Evolutionary conservation across 2,888 invertebrate genomes (phyloP).

Genomic region (Acrocera orbiculus): DNA sequence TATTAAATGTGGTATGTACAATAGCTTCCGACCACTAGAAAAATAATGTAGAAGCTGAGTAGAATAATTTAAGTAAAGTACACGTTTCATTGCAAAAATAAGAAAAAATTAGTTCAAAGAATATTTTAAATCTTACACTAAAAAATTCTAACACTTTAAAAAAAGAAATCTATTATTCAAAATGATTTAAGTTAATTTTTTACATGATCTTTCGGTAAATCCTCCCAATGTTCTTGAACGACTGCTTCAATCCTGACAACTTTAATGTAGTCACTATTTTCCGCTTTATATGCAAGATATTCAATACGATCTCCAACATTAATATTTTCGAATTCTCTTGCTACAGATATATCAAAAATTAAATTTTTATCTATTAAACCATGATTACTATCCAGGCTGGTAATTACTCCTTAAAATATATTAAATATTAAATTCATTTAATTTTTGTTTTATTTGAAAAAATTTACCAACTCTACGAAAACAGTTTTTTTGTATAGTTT

Average conservation of each 20-base stretch:
- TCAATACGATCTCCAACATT: conserved; percentile 35
- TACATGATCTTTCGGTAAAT: conserved; percentile 26
- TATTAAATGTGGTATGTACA: too few relatives aligned
- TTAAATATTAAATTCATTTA: too few relatives aligned
- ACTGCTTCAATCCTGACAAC: conserved; percentile 41
- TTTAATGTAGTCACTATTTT: conserved; percentile 29
- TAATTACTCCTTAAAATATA: conserved; percentile 37
- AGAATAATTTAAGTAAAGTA: too few relatives aligned
- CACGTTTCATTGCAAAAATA: too few relatives aligned
- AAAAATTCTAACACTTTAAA: too few relatives aligned
- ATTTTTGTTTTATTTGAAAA: too few relatives aligned
- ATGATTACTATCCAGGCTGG: conserved; percentile 33
- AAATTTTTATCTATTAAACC: conserved; percentile 43
- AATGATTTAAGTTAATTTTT: too few relatives aligned
- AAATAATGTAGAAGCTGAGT: too few relatives aligned
- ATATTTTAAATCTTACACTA: conserved; percentile 15
- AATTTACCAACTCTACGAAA: conserved; percentile 17
- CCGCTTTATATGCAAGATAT: conserved; percentile 37
- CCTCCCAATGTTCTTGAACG: conserved; percentile 36
- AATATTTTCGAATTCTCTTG: conserved; percentile 19
- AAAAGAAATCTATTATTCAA: too few relatives aligned
- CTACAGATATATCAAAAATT: conserved; percentile 33
- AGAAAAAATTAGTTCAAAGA: too few relatives aligned
- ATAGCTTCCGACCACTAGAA: too few relatives aligned
- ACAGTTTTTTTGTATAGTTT: conserved; percentile 14